These are phyloP conservation scores for Cottus gobio DNA, from an alignment of 2,113 vertebrate genomes.

Conservation along the genomic window DNA sequence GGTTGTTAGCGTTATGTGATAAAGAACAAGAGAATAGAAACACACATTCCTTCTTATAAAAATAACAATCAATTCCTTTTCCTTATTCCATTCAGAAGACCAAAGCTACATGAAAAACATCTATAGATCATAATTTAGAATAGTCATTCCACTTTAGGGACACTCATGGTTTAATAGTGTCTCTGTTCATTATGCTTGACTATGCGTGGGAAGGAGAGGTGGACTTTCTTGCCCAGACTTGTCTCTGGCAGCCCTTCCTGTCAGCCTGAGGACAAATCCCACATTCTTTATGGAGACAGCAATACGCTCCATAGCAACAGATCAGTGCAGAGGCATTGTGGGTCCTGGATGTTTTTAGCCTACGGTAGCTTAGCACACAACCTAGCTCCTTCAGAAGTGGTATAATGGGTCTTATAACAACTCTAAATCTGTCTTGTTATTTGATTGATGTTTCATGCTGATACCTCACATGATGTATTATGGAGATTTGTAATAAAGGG, in stretches of 20 bases:
- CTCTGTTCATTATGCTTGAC: not conserved
- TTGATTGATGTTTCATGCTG: slow-evolving; percentile 7
- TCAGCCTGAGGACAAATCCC: slow-evolving; percentile 5
- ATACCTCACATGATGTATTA: not conserved
- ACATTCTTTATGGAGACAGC: slow-evolving; percentile 14
- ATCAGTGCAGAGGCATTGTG: not conserved
- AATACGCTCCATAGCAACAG: not conserved
- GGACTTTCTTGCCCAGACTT: slow-evolving; percentile 26
- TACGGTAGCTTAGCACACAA: not conserved
- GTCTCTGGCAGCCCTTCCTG: not conserved
- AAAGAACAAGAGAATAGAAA: not conserved
- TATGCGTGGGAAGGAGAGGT: not conserved
- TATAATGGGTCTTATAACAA: not conserved
- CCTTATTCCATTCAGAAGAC: not conserved
- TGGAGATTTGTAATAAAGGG: not conserved
- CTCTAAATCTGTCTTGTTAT: not conserved
- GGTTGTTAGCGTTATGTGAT: not conserved
- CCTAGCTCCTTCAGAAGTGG: not conserved
- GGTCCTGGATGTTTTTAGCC: not conserved
- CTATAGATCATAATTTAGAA: not conserved
- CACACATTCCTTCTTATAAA: not conserved
- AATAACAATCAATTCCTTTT: not conserved
- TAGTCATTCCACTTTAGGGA: not conserved
- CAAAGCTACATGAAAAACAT: not conserved
- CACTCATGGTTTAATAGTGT: not conserved